phyloP scores from a whole-genome alignment of 2,113 vertebrate species.

The Perognathus longimembris region DNA sequence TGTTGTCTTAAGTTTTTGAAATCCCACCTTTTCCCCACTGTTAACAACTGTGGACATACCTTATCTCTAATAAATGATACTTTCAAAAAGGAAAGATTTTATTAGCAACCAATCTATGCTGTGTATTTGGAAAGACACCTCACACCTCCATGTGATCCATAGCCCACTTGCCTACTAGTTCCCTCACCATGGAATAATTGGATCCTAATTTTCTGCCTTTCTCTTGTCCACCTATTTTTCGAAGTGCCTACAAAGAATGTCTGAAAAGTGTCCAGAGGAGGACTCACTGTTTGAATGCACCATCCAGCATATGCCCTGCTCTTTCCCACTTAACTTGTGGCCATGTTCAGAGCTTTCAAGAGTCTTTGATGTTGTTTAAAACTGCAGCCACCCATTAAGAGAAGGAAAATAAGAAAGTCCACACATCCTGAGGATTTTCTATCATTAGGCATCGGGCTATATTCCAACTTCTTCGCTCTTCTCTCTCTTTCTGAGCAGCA shows the following conservation, averaged over 20 bases:
- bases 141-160: neutral
- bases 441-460: neutral
- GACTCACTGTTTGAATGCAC: neutral
- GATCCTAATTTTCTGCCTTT: neutral
- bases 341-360: neutral
- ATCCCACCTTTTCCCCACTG: neutral
- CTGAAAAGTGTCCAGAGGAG: neutral
- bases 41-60: neutral
- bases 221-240: neutral
- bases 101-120: neutral
- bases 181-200: neutral
- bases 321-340: neutral
- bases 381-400: neutral
- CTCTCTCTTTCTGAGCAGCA: neutral
- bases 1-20: neutral
- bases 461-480: neutral
- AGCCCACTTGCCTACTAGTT: rapidly evolving
- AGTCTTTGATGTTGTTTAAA: neutral
- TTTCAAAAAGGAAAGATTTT: neutral
- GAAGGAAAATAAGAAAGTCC: neutral
- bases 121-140: neutral
- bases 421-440: neutral
- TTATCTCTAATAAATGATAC: neutral
- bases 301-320: neutral
- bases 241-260: neutral